Evolutionary conservation across 2,888 invertebrate species (phyloP), one percentile per base, ranked within the genome.

Genomic region (Maniola hyperantus): DNA sequence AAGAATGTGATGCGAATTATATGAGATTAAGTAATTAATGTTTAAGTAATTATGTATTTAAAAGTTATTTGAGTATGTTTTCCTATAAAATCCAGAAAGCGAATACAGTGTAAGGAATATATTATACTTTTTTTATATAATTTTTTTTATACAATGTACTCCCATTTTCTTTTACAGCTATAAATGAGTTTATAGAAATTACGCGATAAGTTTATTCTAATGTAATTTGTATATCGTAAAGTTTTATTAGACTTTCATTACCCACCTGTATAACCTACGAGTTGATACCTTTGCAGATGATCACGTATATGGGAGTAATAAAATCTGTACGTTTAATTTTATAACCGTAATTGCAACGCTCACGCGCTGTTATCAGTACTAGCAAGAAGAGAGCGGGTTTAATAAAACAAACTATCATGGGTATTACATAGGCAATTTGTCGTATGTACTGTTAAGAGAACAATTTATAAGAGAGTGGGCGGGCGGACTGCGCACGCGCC

Each of bases 401-500:
- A 82, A 82, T 82, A 80, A 83, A 77, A 77, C 83, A 84, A 81
- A 77, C 76, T 81, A 80, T 80, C 79, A 77, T 73, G 74, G 74
- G 74, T 76, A 77, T 76, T 77, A 80, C 77, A 82, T 72, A 75
- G 80, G 83, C 81, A 86, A 90, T 89, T 89, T 89, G 89, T 89
- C 84, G 81, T 76, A 70, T 73, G 80, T 85, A 87, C 90, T 85
- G 89, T 89, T 90, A 90, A 78, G 78, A 77, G 80, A 79, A 84
- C 80, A 82, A 87, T 89, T 90, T 89, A 89, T 81, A 79, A 77
- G 75, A 74, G 77, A 71, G 91, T 90, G 77, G 90, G 91, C 85
- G 89, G 88, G 84, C 84, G 84, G 77, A 72, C 73, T 74, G 78
- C 79, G 79, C 85, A 79, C 80, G 81, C 80, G 80, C 77, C 68